These are phyloP conservation scores for Campoplex nolae DNA, from an alignment of 2,888 invertebrate species.

Conservation along the genomic window DNA sequence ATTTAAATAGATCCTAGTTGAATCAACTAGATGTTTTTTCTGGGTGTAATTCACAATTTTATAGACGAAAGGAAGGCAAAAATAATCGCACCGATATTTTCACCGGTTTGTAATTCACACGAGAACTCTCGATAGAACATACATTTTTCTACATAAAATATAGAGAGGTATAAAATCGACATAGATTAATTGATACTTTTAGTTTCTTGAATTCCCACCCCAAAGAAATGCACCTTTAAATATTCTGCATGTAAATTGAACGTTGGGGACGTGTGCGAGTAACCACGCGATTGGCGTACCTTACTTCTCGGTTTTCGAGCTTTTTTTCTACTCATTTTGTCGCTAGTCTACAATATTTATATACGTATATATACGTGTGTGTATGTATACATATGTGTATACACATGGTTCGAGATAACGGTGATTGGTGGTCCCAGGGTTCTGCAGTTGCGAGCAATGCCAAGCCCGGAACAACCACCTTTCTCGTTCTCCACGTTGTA, in stretches of 20 bases:
- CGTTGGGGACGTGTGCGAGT: neutral
- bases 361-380: constrained; percentile 46
- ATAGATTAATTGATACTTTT: constrained; percentile 6
- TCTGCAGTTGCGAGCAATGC: constrained; percentile 59
- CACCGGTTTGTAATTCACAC: neutral
- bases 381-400: constrained; percentile 20
- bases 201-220: neutral
- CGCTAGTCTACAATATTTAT: constrained; percentile 32
- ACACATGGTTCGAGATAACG: constrained; percentile 69
- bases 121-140: neutral
- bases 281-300: constrained; percentile 31
- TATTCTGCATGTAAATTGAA: constrained; percentile 8
- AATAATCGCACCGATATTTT: neutral
- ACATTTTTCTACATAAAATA: neutral
- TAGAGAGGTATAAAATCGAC: neutral
- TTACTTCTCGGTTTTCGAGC: constrained; percentile 15
- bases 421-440: constrained; percentile 73
- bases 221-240: neutral
- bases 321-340: constrained; percentile 26
- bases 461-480: constrained; percentile 40
- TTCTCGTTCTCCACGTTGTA: constrained; percentile 19
- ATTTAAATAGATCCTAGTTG: too few relatives aligned
- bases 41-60: too few relatives aligned
- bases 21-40: too few relatives aligned
- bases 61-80: neutral